Conservation (phyloP, 30 jellyfish, hydroid and myxozoan species). For the Aurelia aurita complex sp. Pacific region DNA sequence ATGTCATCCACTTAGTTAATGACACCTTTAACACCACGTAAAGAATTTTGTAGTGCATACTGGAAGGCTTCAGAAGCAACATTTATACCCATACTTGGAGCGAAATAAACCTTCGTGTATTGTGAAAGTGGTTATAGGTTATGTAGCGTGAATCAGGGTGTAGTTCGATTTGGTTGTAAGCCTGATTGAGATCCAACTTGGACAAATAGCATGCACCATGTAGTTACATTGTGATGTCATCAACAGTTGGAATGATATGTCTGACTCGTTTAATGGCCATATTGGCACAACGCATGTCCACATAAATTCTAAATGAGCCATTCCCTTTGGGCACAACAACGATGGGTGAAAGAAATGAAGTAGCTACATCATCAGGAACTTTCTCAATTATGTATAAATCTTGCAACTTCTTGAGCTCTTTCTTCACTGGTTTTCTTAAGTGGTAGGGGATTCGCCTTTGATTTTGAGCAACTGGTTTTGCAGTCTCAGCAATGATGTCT, state of each 20-base stretch:
- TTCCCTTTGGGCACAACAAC: constrained; percentile 32
- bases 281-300: constrained; percentile 26
- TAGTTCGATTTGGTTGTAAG: constrained; percentile 36
- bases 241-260: constrained; percentile 41
- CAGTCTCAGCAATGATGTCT: constrained; percentile 18
- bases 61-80: constrained; percentile 17
- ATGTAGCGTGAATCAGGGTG: background rate
- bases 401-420: constrained; percentile 5
- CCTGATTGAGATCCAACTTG: constrained; percentile 27
- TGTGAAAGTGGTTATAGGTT: constrained; percentile 21
- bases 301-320: constrained; percentile 16
- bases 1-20: constrained; percentile 33
- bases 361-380: background rate
- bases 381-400: constrained; percentile 15
- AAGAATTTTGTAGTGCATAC: too few species aligned
- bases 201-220: constrained; percentile 11
- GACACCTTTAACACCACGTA: background rate
- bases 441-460: constrained; percentile 14
- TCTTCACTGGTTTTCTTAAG: background rate
- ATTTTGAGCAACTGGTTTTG: constrained; percentile 32
- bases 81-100: constrained; percentile 5
- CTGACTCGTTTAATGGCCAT: background rate
- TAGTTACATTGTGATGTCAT: background rate
- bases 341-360: constrained; percentile 56
- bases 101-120: constrained; percentile 19